These are phyloP conservation scores for Columbina picui DNA, from an alignment of 2,113 vertebrate genomes.

Conservation along the genomic window DNA sequence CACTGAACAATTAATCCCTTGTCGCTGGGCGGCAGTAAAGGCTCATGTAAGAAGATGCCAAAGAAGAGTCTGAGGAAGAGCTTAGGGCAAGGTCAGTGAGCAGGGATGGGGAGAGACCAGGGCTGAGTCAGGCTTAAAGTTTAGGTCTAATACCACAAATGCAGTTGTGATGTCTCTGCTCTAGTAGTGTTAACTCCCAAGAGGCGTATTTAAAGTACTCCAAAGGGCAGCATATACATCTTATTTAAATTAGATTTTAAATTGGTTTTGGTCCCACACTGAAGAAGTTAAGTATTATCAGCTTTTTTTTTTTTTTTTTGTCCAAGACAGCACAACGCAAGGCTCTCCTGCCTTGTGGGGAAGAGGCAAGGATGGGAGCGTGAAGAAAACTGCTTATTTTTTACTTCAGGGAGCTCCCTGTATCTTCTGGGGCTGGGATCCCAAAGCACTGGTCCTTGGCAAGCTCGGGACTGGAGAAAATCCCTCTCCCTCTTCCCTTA, in stretches of 20 bases:
- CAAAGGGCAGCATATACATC: background rate
- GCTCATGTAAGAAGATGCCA: background rate
- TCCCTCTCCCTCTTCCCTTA: no score
- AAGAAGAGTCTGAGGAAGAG: background rate
- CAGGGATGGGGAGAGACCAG: background rate
- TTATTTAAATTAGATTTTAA: background rate
- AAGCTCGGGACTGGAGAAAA: background rate
- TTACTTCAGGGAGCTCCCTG: background rate
- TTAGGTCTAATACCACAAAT: fast-evolving
- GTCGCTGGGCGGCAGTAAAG: background rate
- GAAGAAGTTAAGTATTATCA: background rate
- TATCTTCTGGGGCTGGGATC: background rate
- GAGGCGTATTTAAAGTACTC: background rate
- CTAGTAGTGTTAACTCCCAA: background rate
- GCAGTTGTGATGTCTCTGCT: background rate
- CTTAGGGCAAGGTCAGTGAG: background rate
- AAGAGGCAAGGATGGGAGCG: background rate
- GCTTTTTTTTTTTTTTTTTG: background rate
- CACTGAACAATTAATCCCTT: background rate
- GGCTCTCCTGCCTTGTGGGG: background rate
- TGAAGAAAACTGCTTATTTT: background rate
- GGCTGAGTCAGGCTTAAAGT: background rate
- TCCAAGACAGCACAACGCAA: background rate
- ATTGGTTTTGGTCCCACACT: background rate
- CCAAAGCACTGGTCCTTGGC: background rate